Base-by-base conservation (phyloP, 2,113 vertebrate genomes). In the Pomatostomus ruficeps region DNA sequence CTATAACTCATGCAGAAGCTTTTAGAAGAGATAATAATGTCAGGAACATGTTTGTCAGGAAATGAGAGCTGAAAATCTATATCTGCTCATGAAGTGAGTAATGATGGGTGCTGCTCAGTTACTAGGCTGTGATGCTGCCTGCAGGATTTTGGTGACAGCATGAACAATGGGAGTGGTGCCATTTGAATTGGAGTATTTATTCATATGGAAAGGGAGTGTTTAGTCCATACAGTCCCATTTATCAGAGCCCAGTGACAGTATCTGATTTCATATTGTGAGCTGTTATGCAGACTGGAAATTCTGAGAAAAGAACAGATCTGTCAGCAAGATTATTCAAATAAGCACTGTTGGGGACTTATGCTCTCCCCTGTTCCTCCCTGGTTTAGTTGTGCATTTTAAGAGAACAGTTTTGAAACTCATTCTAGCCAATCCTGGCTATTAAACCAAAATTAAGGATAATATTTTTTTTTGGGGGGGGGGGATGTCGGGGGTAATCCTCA, bases 281-380 rank as follows among this genome's bases (percentile, higher is more conserved):
- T 65, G 62, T 62, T 92, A 42, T 58, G 62, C 78, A 82, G 52
- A 67, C 70, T 65, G 91, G 79, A 77, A 91, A 92, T 85, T 68
- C 55, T 91, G 66, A 93, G 86, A 72, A 83, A 80, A 57, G 48
- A 95, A 78, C 85, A 78, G 87, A 72, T 87, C 89, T 96, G 95
- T 91, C 95, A 93, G 79, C 62, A 83, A 93, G 91, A 96, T 97
- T 96, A 96, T 96, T 95, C 83, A 95, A 91, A 94, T 91, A 46
- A 77, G 46, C 17, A 25, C 63, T 81, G 26, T 2, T 5, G 55
- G 52, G 73, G 45, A 89, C 46, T 88, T 51, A 24, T 52, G 71
- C 35, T 65, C 36, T 76, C 42, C 22, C 67, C 74, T 78, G 14
- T 48, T 92, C 51, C 54, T 90, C 59, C 19, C 67, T 85, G 67